A percentile compares a stretch with the other conserved stretches of the same genome.
These are phyloP conservation scores for Brienomyrus longianalis DNA, from an alignment of 2,113 vertebrate genomes.

Conservation along the genomic window DNA sequence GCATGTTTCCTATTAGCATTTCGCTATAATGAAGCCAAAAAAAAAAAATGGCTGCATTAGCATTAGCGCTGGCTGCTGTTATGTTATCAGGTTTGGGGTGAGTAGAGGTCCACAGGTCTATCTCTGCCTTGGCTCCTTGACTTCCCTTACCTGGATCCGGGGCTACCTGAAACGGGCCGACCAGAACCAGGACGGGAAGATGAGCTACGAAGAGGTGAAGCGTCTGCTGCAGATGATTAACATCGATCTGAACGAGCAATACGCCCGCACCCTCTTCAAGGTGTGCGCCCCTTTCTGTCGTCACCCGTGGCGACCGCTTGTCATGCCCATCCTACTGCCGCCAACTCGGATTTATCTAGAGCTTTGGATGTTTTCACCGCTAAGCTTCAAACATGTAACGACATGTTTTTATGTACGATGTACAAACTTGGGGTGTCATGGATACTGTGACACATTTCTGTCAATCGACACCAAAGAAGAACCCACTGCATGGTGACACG, in stretches of 20 bases:
- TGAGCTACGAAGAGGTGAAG: slow-evolving; percentile 89
- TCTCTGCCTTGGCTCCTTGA: slow-evolving; percentile 45
- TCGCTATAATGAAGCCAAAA: neutral
- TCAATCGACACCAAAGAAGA: neutral
- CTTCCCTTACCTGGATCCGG: slow-evolving; percentile 73
- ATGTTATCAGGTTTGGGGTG: neutral
- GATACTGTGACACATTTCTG: neutral
- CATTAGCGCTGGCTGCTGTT: neutral
- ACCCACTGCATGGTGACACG: neutral
- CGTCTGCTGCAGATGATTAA: slow-evolving; percentile 88
- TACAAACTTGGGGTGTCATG: neutral
- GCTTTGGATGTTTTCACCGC: neutral
- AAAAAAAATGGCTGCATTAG: neutral
- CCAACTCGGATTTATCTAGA: neutral
- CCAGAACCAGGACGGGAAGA: slow-evolving; percentile 85
- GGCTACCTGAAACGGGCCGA: slow-evolving; percentile 80
- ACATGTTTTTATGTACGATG: neutral
- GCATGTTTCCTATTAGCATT: neutral
- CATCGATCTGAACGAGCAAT: slow-evolving; percentile 82
- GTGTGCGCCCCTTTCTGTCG: slow-evolving; percentile 44
- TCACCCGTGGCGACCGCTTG: neutral
- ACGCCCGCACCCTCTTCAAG: slow-evolving; percentile 82
- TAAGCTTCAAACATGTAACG: neutral
- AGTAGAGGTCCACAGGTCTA: neutral
- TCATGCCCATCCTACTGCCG: neutral